phyloP scores from a whole-genome alignment of 2,113 vertebrate species.

The Electrona antarctica region DNA sequence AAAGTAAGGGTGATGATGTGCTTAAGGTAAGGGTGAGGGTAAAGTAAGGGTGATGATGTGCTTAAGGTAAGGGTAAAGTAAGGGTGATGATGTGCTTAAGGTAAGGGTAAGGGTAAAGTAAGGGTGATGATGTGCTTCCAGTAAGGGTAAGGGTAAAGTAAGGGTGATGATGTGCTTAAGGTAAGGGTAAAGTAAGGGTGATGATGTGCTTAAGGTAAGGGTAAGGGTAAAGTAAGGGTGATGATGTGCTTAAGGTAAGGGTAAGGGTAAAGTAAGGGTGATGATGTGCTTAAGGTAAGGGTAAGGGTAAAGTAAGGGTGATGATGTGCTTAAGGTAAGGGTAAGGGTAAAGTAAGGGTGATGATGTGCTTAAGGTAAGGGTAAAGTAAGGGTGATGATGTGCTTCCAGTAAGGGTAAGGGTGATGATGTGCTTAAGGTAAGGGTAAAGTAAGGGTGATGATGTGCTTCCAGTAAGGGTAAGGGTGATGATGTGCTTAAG shows the following conservation, averaged over 20 bases:
- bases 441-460: conserved; percentile 6
- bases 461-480: conserved; percentile 63
- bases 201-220: no score
- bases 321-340: conserved; percentile 33
- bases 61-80: conserved; percentile 25
- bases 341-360: conserved; percentile 1
- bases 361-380: no score
- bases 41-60: conserved; percentile 15
- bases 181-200: conserved; percentile 1
- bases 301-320: neutral
- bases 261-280: conserved; percentile 1
- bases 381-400: conserved; percentile 11
- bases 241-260: conserved; percentile 33
- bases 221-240: neutral
- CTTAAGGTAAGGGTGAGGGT: no score
- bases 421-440: no score
- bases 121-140: conserved; percentile 54
- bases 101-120: neutral
- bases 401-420: conserved; percentile 56
- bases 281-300: no score
- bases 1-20: no score
- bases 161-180: neutral
- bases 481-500: neutral
- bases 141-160: no score
- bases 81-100: no score